These are phyloP conservation scores for Cervus canadensis DNA, from an alignment of 2,113 vertebrate species.

Conservation along the genomic window DNA sequence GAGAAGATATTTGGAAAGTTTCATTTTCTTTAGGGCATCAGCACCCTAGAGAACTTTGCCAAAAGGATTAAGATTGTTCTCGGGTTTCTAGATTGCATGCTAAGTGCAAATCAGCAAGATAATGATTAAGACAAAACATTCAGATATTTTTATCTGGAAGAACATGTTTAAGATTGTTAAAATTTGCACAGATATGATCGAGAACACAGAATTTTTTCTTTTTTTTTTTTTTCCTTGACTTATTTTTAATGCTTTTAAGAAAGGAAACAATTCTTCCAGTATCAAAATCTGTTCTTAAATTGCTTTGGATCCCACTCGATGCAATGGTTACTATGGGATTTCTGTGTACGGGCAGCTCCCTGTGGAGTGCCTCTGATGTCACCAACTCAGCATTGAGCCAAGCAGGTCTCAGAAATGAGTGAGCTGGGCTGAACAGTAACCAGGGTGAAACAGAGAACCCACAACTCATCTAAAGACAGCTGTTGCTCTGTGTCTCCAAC, in stretches of 20 bases:
- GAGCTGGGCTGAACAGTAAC: background rate
- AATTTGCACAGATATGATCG: conserved; percentile 8
- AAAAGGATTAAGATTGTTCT: conserved; percentile 71
- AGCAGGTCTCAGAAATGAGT: background rate
- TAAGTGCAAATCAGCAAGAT: conserved; percentile 66
- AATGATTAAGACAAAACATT: conserved; percentile 35
- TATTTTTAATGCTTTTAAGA: conserved; percentile 27
- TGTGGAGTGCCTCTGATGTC: background rate
- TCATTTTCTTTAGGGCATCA: conserved; percentile 72
- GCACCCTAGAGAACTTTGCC: conserved; percentile 27
- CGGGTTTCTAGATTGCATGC: conserved; percentile 66
- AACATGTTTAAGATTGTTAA: conserved; percentile 49
- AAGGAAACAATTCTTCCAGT: conserved; percentile 39
- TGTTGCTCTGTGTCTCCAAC: no score
- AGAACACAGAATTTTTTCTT: conserved; percentile 25
- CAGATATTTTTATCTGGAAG: conserved; percentile 58
- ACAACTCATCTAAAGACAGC: fast-evolving
- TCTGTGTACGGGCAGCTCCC: background rate
- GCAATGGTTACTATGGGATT: background rate
- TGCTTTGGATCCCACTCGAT: conserved; percentile 65
- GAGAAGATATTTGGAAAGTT: conserved; percentile 47
- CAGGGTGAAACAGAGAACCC: fast-evolving
- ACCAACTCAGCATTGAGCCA: background rate
- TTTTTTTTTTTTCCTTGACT: conserved; percentile 8
- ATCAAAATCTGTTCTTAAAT: background rate